Conservation (phyloP, 64 coral and sea anemone species). For the Montipora cactus region DNA sequence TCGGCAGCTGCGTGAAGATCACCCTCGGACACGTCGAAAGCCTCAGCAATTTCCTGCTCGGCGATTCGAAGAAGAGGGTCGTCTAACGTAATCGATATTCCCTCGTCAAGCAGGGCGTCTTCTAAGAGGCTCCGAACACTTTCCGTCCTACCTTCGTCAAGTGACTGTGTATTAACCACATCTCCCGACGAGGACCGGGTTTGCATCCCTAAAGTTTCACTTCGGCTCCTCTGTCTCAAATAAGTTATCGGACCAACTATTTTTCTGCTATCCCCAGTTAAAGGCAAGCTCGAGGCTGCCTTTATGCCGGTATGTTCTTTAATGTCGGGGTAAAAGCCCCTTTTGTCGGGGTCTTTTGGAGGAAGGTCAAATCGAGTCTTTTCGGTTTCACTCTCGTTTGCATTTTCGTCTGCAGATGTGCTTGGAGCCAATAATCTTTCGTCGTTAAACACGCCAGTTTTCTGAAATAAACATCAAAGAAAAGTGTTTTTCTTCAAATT, state of each 20-base stretch:
- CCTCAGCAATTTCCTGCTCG: slow-evolving; percentile 91
- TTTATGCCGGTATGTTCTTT: slow-evolving; percentile 13
- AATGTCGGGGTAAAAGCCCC: neutral
- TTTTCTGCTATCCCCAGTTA: neutral
- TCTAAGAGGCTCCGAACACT: slow-evolving; percentile 38
- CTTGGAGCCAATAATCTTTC: neutral
- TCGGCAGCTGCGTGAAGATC: slow-evolving; percentile 88
- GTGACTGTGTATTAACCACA: neutral
- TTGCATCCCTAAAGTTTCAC: slow-evolving; percentile 23
- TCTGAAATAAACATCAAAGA: neutral
- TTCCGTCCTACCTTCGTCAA: neutral
- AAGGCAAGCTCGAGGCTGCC: slow-evolving; percentile 25
- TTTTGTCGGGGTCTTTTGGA: neutral
- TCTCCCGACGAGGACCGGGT: neutral
- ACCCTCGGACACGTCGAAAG: slow-evolving; percentile 95
- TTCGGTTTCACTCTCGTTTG: slow-evolving; percentile 9
- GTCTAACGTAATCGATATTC: slow-evolving; percentile 63
- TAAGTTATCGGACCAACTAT: slow-evolving; percentile 23
- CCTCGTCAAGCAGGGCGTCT: slow-evolving; percentile 74
- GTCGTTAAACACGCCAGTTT: neutral
- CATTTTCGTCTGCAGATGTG: slow-evolving; percentile 40
- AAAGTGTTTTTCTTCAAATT: neutral
- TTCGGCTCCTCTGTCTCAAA: slow-evolving; percentile 54
- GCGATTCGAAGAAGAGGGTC: slow-evolving; percentile 86
- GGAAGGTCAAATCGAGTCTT: slow-evolving; percentile 4